Base-by-base conservation (phyloP, 2,797 vertebrate genomes). In the Poeciliopsis infans region DNA sequence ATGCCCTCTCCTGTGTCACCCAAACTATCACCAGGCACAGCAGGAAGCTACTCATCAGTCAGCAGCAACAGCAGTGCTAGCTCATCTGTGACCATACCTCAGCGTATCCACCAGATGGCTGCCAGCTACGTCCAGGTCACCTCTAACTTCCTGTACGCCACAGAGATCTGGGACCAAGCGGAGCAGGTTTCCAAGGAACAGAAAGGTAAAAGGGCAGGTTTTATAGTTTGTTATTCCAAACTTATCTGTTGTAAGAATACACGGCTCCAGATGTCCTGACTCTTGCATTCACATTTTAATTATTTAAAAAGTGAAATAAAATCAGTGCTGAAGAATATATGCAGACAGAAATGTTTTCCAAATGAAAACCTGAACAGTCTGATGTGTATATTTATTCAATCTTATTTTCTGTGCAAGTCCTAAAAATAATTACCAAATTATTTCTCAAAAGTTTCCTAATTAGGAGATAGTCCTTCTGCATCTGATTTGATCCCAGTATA, bases 71-170 rank as follows among this genome's bases (percentile, higher is more conserved):
- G 97, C 93, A 97, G 96, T 81, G 93, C 96, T 82, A 96, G 97
- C 83, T 97, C 97, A 55, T 99, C 97, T 0, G 98, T 99, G 87
- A 98, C 97, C 82, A 99, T 99, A 95, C 98, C 98, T 80, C 98
- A 99, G 94, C 96, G 97, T 86, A 99, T 99, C 93, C 98, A 99
- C 93, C 98, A 99, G 96, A 99, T 99, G 98, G 98, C 98, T 73
- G 98, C 98, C 95, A 99, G 97, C 95, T 99, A 99, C 2, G 98
- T 99, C 89, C 98, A 99, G 90, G 98, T 99, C 91, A 99, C 98
- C 13, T 98, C 98, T 89, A 99, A 99, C 95, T 99, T 99, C 94
- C 96, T 99, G 79, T 98, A 96, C 25, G 98, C 98, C 95, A 98
- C 97, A 0, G 98, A 99, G 95, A 98, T 99, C 87, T 99, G 98